A percentile compares a stretch with the other conserved stretches of the same genome.
phyloP scores from a whole-genome alignment of 2,888 invertebrate species.

The Erebia epiphron region DNA sequence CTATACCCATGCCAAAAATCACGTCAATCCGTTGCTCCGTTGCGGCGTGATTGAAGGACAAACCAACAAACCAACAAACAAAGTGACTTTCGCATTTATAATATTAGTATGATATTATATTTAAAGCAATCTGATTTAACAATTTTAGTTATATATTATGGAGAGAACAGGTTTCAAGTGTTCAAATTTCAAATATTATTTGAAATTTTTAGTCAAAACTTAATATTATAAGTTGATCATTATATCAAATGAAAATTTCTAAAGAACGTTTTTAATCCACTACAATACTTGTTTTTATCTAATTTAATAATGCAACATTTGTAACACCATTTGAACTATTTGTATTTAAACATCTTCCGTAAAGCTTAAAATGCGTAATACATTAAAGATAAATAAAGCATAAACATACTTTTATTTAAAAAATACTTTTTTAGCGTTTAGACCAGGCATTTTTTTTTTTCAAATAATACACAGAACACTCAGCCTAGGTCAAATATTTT shows the following conservation, averaged over 20 bases:
- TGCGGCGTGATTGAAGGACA: too few species aligned
- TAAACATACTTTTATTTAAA: too few species aligned
- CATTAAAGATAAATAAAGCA: not conserved
- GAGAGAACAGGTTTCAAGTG: conserved; percentile 22
- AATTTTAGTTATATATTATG: not conserved
- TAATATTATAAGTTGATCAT: conserved; percentile 15
- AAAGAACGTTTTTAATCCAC: not conserved
- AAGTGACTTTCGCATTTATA: too few species aligned
- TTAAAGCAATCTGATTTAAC: not conserved
- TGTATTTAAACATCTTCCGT: not conserved
- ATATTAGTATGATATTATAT: too few species aligned
- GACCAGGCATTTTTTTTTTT: too few species aligned
- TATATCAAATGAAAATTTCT: not conserved
- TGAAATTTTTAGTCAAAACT: conserved; percentile 17
- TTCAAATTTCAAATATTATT: conserved; percentile 21
- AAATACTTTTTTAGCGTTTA: too few species aligned
- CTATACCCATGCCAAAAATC: too few species aligned
- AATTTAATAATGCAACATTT: not conserved
- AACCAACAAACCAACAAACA: too few species aligned
- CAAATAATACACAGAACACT: too few species aligned
- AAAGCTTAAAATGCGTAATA: conserved; percentile 10
- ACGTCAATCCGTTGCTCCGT: too few species aligned
- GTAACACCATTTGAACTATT: not conserved
- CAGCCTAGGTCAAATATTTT: too few species aligned
- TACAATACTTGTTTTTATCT: not conserved